These are phyloP conservation scores for Fragariocoptes setiger DNA, from an alignment of 1,140 invertebrate species.

Conservation along the genomic window DNA sequence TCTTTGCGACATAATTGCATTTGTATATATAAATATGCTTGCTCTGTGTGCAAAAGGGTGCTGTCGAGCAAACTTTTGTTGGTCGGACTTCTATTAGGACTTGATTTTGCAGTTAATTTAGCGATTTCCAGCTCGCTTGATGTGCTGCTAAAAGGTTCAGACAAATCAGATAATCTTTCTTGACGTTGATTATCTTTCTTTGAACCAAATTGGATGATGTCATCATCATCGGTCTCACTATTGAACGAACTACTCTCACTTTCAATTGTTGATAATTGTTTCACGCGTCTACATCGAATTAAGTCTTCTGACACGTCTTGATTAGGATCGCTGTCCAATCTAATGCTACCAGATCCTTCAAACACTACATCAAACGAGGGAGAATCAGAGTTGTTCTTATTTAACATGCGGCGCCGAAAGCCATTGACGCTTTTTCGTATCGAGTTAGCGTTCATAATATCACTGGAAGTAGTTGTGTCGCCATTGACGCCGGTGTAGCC, in stretches of 20 bases:
- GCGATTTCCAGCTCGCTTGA: not conserved
- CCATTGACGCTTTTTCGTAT: not conserved
- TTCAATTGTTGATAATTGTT: not conserved
- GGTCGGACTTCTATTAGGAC: not conserved
- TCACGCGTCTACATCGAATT: too few relatives aligned
- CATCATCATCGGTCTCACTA: not conserved
- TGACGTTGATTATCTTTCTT: not conserved
- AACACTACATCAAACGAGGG: not conserved
- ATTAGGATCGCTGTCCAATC: not conserved
- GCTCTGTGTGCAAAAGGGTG: not conserved
- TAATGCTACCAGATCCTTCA: not conserved
- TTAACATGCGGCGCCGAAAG: not conserved
- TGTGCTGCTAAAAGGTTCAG: not conserved
- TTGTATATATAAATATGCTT: conserved; percentile 63
- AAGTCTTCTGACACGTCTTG: not conserved
- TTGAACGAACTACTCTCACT: not conserved
- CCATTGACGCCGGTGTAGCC: not conserved
- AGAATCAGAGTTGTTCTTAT: not conserved
- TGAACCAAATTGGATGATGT: not conserved
- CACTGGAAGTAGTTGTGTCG: not conserved
- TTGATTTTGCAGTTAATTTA: not conserved
- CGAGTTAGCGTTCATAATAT: not conserved
- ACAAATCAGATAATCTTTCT: not conserved
- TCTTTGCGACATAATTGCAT: conserved; percentile 76
- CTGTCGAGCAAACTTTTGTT: not conserved